Evolutionary conservation across 35 echinoderm and acorn worm species (phyloP), one percentile per base, ranked within the genome.

Genomic region (Apostichopus parvimensis): DNA sequence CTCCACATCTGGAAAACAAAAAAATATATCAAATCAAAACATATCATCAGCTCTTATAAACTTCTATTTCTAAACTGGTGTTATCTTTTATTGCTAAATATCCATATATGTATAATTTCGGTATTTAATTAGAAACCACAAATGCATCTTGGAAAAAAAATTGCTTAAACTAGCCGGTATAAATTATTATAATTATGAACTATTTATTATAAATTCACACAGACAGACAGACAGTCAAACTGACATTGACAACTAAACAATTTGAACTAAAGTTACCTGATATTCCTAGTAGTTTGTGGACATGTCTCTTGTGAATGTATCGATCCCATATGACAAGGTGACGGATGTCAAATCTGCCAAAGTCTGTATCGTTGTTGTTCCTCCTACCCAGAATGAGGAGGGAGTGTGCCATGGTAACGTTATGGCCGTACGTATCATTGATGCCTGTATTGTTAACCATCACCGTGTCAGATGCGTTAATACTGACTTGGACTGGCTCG

Each of bases 241-340:
- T 45, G 34, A 45, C 34, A 3, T 45, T 45, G 0, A 45, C 0
- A 45, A 0, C 34, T 45, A 45, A 45, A 45, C 64, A 14, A 68
- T 18, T 68, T 18, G 5, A 18, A 14, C 64, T 68, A 68, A 18
- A 68, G 0, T 93, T 84, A 98, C 96, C 80, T 66, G 96, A 88
- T 14, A 98, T 81, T 20, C 96, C 96, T 5, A 98, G 75, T 22
- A 98, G 55, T 65, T 93, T 98, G 65, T 95, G 78, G 2, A 92
- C 62, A 84, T 95, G 80, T 17, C 72, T 83, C 23, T 77, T 15
- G 76, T 98, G 87, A 0, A 93, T 83, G 58, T 95, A 98, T 73
- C 85, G 64, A 17, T 98, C 90, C 96, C 96, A 98, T 65, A 98
- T 93, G 1, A 93, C 94, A 56, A 98, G 64, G 21, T 91, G 91